These are phyloP conservation scores for Chrysodeixis includens DNA, from an alignment of 2,888 invertebrate genomes.

Conservation along the genomic window DNA sequence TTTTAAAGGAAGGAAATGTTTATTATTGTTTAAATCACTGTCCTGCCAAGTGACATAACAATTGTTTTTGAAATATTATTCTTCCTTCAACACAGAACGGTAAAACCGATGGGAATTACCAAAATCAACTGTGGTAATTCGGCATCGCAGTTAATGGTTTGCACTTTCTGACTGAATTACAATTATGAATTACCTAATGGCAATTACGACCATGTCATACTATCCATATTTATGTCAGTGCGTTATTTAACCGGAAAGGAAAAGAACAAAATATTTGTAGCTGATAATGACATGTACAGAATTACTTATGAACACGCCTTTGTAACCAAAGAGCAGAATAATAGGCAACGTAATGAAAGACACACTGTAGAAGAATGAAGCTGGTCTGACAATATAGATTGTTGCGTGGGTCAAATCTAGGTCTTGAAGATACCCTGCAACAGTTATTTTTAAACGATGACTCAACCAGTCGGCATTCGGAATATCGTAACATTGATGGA, in stretches of 20 bases:
- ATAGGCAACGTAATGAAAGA: neutral
- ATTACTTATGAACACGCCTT: neutral
- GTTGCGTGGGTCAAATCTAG: conserved; percentile 36
- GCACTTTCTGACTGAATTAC: too few species aligned
- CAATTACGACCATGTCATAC: neutral
- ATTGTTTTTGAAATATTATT: neutral
- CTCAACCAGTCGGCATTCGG: conserved; percentile 38
- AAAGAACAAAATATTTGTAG: neutral
- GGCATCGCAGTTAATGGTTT: too few species aligned
- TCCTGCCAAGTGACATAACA: neutral
- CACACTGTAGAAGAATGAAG: conserved; percentile 15
- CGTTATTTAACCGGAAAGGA: neutral
- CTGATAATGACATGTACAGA: neutral
- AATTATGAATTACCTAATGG: too few species aligned
- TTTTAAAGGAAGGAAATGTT: neutral
- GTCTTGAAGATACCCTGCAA: conserved; percentile 22
- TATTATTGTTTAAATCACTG: neutral
- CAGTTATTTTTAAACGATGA: conserved; percentile 40
- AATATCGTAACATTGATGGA: conserved; percentile 42
- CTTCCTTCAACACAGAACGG: neutral
- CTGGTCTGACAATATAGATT: conserved; percentile 25
- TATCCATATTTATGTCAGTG: neutral
- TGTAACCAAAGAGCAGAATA: conserved; percentile 11
- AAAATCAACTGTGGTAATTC: too few species aligned
- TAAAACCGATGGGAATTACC: neutral